phyloP scores from a whole-genome alignment of 92 coral and sea anemone genomes.

The Anthopleura xanthogrammica region DNA sequence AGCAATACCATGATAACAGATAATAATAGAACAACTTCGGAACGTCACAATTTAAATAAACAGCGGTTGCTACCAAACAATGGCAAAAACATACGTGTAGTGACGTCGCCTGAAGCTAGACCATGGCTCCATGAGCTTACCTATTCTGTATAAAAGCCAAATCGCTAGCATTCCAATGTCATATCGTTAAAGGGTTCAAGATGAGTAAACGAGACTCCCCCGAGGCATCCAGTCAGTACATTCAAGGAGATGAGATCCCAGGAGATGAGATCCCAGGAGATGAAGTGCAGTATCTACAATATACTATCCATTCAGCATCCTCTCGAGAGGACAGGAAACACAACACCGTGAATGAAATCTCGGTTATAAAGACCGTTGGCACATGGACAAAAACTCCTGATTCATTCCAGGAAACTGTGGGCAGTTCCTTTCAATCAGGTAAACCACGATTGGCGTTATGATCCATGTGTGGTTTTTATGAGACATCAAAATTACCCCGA shows the following conservation, averaged over 20 bases:
- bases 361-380: not conserved
- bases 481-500: too few relatives aligned
- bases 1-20: not conserved
- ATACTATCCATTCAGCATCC: too few relatives aligned
- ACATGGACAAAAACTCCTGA: not conserved
- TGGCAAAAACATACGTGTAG: not conserved
- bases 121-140: not conserved
- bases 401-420: too few relatives aligned
- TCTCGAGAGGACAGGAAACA: not conserved
- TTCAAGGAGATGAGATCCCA: not conserved
- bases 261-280: not conserved
- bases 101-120: not conserved
- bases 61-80: not conserved
- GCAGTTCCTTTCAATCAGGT: not conserved
- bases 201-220: not conserved
- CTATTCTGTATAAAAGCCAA: not conserved
- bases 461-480: too few relatives aligned
- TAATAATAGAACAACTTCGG: not conserved
- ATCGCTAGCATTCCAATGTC: not conserved
- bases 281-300: not conserved
- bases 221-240: not conserved
- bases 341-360: not conserved
- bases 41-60: not conserved
- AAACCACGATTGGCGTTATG: not conserved
- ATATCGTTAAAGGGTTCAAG: not conserved